A percentile compares a stretch with the other conserved stretches of the same genome.
These are phyloP conservation scores for Bombus balteatus DNA, from an alignment of 1,140 invertebrate species.

Conservation along the genomic window DNA sequence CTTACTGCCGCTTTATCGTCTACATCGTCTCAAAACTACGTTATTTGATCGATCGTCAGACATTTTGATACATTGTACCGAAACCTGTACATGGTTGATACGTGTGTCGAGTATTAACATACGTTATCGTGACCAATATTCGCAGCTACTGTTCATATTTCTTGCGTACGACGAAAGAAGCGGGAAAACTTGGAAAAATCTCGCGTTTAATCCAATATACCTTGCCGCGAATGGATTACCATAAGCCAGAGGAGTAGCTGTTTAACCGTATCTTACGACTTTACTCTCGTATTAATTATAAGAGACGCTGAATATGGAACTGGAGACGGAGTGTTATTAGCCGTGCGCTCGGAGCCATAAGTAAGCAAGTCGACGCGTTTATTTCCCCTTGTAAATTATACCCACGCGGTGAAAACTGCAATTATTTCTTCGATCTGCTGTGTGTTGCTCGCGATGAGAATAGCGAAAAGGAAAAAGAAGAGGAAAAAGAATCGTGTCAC, in stretches of 20 bases:
- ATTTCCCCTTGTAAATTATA: constrained; percentile 34
- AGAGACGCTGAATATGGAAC: constrained; percentile 20
- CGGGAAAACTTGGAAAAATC: not conserved
- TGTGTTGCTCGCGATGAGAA: constrained; percentile 20
- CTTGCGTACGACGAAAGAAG: not conserved
- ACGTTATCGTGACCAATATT: constrained; percentile 21
- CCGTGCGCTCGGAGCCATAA: constrained; percentile 15
- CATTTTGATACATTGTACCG: not conserved
- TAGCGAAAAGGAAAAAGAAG: not conserved
- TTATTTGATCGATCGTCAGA: not conserved
- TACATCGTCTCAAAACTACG: constrained; percentile 52
- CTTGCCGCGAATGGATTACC: not conserved
- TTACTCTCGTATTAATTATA: constrained; percentile 20
- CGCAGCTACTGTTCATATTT: not conserved
- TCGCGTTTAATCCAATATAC: not conserved
- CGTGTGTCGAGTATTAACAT: constrained; percentile 48
- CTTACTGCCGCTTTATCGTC: constrained; percentile 47
- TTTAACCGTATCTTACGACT: not conserved
- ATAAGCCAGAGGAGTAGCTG: not conserved
- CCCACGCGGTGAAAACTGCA: constrained; percentile 33
- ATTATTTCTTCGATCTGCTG: constrained; percentile 25
- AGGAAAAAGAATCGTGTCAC: not conserved
- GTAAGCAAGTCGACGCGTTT: constrained; percentile 24
- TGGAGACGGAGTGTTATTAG: constrained; percentile 19
- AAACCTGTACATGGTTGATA: constrained; percentile 15